A percentile compares a stretch with the other conserved stretches of the same genome.
Evolutionary conservation across 2,888 invertebrate species (phyloP).

Genomic region (Drosophila peninsularis): DNA sequence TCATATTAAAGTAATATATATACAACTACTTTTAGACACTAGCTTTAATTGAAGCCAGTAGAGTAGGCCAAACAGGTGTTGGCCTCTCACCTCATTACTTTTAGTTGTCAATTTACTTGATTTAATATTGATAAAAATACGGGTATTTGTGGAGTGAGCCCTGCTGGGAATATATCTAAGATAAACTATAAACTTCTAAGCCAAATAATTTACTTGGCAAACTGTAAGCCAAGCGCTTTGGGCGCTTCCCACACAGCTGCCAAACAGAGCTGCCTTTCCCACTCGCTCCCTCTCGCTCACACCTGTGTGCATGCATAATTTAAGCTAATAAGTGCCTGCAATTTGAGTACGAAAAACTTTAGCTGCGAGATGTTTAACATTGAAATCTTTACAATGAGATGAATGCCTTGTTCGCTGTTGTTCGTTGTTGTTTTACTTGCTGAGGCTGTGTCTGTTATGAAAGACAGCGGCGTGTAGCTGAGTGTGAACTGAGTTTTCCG

Average conservation of each 20-base stretch:
- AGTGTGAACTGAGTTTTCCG: slow-evolving; percentile 3
- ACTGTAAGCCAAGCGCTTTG: neutral
- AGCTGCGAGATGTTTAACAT: slow-evolving; percentile 15
- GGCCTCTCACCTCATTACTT: neutral
- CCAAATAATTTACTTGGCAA: neutral
- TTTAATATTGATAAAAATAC: neutral
- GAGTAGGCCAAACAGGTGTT: neutral
- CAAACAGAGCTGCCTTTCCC: neutral
- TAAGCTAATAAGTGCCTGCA: slow-evolving; percentile 17
- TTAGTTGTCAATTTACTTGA: neutral
- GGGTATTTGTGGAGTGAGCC: neutral
- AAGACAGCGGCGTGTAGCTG: slow-evolving; percentile 28
- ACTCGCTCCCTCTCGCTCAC: neutral
- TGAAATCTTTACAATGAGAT: slow-evolving; percentile 21
- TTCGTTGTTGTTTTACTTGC: slow-evolving; percentile 22
- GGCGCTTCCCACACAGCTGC: slow-evolving; percentile 3
- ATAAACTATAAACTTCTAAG: neutral
- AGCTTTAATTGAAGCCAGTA: no score
- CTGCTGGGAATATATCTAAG: neutral
- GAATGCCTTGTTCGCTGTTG: slow-evolving; percentile 12
- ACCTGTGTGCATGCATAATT: slow-evolving; percentile 12
- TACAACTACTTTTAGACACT: no score
- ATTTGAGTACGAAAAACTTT: slow-evolving; percentile 12
- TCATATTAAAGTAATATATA: no score
- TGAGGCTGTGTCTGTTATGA: slow-evolving; percentile 54